These are phyloP conservation scores for Strigamia maritima DNA, from an alignment of 2,888 invertebrate species.

Conservation along the genomic window DNA sequence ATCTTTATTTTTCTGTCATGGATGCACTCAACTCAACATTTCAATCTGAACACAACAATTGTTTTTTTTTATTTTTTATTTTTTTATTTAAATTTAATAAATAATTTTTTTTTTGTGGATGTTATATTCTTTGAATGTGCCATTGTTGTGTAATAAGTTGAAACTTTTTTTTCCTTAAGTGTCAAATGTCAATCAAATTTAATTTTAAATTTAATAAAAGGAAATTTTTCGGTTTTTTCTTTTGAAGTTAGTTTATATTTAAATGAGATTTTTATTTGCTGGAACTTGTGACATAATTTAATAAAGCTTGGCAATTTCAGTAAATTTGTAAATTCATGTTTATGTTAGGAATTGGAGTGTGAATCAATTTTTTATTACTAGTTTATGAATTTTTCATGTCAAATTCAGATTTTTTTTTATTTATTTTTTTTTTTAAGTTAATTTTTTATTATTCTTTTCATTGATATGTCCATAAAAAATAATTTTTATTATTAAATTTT, in stretches of 20 bases:
- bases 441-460: no score
- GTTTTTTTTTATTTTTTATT: neutral
- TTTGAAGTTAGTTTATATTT: neutral
- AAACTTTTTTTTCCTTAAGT: neutral
- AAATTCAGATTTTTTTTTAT: neutral
- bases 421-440: neutral
- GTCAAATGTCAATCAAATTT: constrained; percentile 1
- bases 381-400: no score
- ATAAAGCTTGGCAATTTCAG: neutral
- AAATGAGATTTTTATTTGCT: neutral
- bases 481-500: no score
- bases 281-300: neutral
- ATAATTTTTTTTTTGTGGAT: neutral
- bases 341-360: neutral
- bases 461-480: no score
- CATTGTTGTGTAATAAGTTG: no score
- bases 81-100: neutral
- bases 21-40: neutral
- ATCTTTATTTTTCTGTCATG: constrained; percentile 2
- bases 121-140: neutral
- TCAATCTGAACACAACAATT: neutral
- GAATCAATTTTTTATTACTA: neutral
- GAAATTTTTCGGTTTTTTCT: neutral
- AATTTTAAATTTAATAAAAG: no score
- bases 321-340: constrained; percentile 2